These are phyloP conservation scores for Melipona beecheii DNA, from an alignment of 2,888 invertebrate species.

Conservation along the genomic window DNA sequence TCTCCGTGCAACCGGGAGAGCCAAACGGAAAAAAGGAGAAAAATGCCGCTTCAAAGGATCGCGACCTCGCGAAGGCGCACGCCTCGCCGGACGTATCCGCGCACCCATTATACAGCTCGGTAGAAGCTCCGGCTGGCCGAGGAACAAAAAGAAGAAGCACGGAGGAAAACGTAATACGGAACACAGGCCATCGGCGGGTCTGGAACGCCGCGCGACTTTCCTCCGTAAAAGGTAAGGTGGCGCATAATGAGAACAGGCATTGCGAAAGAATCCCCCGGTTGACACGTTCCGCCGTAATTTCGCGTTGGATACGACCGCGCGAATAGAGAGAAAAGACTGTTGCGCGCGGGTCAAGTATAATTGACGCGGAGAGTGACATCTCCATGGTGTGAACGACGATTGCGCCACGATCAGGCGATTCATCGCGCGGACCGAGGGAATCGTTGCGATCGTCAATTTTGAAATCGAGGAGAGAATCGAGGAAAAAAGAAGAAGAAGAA, in stretches of 20 bases:
- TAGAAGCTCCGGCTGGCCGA: neutral
- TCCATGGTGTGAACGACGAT: constrained; percentile 9
- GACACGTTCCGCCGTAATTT: constrained; percentile 43
- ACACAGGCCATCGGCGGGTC: neutral
- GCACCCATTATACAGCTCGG: constrained; percentile 1
- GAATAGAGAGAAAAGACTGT: constrained; percentile 12
- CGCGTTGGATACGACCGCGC: constrained; percentile 40
- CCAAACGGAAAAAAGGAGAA: neutral
- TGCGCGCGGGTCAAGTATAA: constrained; percentile 58
- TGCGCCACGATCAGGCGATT: constrained; percentile 31
- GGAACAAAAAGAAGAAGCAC: neutral
- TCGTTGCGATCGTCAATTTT: constrained; percentile 31
- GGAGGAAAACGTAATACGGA: no score
- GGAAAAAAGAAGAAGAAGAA: neutral
- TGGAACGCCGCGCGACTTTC: neutral
- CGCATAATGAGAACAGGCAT: constrained; percentile 36
- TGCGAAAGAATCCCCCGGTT: constrained; percentile 31
- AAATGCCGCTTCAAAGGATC: neutral
- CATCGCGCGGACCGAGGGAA: neutral
- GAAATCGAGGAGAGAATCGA: constrained; percentile 23
- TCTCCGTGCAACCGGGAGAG: neutral
- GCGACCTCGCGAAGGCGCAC: neutral
- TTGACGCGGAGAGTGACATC: constrained; percentile 60
- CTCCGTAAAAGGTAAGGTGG: constrained; percentile 17
- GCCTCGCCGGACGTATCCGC: neutral